phyloP scores from a whole-genome alignment of 2,113 vertebrate genomes.

The Neolamprologus falcicula region DNA sequence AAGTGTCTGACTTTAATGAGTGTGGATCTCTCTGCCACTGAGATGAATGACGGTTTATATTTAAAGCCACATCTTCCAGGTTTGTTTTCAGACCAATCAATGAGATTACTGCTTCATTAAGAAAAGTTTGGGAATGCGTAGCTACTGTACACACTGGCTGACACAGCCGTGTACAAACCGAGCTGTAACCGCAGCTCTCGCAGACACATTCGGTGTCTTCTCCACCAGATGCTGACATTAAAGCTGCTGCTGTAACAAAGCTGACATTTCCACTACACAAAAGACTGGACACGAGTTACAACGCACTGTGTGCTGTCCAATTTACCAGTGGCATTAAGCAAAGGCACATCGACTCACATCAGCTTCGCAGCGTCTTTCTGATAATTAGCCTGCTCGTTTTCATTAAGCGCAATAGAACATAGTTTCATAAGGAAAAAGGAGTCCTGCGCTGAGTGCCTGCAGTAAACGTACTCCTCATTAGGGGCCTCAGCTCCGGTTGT shows the following conservation, averaged over 20 bases:
- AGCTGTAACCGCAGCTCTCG: background rate
- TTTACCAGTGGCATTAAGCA: slow-evolving; percentile 29
- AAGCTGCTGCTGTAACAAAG: slow-evolving; percentile 25
- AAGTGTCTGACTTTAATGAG: background rate
- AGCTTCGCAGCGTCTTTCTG: background rate
- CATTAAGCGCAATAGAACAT: slow-evolving; percentile 15
- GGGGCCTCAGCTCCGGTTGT: slow-evolving; percentile 28
- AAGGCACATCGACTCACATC: slow-evolving; percentile 40
- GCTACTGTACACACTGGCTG: background rate
- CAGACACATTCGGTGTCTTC: background rate
- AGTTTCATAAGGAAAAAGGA: slow-evolving; percentile 6
- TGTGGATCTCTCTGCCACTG: background rate
- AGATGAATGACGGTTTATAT: background rate
- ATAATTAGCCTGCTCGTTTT: slow-evolving; percentile 36
- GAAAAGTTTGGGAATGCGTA: background rate
- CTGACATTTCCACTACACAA: slow-evolving; percentile 45
- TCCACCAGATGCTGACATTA: slow-evolving; percentile 38
- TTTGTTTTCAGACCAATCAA: background rate
- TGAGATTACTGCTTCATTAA: background rate
- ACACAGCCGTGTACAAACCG: background rate
- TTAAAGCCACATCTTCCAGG: background rate
- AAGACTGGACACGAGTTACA: slow-evolving; percentile 1
- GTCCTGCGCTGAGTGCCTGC: background rate
- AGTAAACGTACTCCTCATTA: slow-evolving; percentile 58
- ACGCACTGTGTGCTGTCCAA: background rate